These are phyloP conservation scores for Equus quagga DNA, from an alignment of 2,113 vertebrate species.

Conservation along the genomic window DNA sequence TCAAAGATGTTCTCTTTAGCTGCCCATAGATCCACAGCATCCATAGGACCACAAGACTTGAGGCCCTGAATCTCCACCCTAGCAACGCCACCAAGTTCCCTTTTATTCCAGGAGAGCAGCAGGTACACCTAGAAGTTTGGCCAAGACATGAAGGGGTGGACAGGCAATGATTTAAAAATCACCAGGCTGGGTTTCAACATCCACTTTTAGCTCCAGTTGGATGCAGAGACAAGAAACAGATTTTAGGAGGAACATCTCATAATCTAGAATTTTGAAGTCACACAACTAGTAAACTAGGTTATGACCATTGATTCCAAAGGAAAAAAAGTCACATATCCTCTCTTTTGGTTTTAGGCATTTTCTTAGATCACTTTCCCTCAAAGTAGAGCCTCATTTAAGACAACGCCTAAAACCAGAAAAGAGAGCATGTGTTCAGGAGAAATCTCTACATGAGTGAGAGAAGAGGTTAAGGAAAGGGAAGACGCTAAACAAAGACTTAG, in stretches of 20 bases:
- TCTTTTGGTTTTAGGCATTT: conserved; percentile 10
- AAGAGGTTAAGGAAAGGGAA: neutral
- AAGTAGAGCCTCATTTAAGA: neutral
- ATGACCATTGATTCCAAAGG: neutral
- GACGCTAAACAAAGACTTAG: neutral
- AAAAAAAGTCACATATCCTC: neutral
- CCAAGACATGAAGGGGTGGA: neutral
- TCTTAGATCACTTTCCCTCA: neutral
- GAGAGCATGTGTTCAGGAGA: neutral
- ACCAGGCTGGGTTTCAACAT: neutral
- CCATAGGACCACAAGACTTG: neutral
- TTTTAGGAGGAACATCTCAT: neutral
- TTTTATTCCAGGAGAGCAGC: neutral
- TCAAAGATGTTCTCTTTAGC: neutral
- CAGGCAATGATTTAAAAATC: neutral
- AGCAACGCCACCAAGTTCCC: neutral
- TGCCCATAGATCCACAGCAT: neutral
- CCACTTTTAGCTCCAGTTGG: neutral
- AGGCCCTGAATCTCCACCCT: neutral
- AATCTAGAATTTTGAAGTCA: neutral
- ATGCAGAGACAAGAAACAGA: neutral
- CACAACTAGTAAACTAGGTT: neutral
- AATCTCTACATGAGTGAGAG: neutral
- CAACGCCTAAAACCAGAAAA: neutral
- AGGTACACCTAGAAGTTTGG: neutral